These are phyloP conservation scores for Tetropium fuscum DNA, from an alignment of 2,888 invertebrate species.

Conservation along the genomic window DNA sequence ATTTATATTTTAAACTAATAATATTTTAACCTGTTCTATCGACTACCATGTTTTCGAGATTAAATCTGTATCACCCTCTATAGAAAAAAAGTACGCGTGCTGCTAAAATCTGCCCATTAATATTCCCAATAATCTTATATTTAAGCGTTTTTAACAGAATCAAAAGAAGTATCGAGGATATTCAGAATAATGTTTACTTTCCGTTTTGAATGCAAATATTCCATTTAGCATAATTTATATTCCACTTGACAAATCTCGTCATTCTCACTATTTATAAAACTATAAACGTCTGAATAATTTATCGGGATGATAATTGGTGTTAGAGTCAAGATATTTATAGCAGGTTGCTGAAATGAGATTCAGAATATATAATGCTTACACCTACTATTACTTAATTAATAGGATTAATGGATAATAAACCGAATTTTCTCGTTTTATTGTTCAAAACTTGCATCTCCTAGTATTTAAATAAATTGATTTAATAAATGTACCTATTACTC, in stretches of 20 bases:
- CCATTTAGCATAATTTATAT: not conserved
- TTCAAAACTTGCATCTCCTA: not conserved
- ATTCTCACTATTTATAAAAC: constrained; percentile 10
- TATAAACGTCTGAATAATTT: constrained; percentile 13
- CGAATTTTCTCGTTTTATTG: too few species aligned
- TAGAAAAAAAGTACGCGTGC: too few species aligned
- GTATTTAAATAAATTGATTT: not conserved
- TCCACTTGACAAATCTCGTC: constrained; percentile 5
- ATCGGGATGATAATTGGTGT: constrained; percentile 9
- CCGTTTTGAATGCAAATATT: not conserved
- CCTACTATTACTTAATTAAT: constrained; percentile 17
- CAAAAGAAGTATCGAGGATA: too few species aligned
- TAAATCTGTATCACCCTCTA: too few species aligned
- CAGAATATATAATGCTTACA: constrained; percentile 19
- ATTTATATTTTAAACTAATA: too few species aligned
- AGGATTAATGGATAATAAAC: constrained; percentile 14
- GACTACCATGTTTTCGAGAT: too few species aligned
- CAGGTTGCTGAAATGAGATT: constrained; percentile 10
- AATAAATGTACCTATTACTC: too few species aligned
- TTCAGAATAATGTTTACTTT: too few species aligned
- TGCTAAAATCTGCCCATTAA: too few species aligned
- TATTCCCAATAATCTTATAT: too few species aligned
- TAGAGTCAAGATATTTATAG: constrained; percentile 11
- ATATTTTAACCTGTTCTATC: too few species aligned
- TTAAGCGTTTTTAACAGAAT: too few species aligned